These are phyloP conservation scores for Rhamphomyia laevipes DNA, from an alignment of 2,888 invertebrate genomes.

Conservation along the genomic window DNA sequence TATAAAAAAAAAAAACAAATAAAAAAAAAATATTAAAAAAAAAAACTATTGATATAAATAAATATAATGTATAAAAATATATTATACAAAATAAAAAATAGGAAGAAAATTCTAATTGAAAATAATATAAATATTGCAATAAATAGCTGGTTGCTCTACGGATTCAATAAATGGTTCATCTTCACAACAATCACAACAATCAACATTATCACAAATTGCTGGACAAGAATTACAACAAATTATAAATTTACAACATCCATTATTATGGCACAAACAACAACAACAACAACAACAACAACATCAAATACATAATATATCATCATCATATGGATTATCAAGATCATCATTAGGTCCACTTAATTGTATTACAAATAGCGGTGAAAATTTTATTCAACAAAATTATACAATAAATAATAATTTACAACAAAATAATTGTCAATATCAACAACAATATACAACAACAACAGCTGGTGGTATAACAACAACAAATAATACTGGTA, in stretches of 20 bases:
- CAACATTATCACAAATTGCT: not conserved
- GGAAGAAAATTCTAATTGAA: slow-evolving; percentile 8
- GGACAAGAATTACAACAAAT: not conserved
- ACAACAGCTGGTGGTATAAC: no score
- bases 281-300: slow-evolving; percentile 4
- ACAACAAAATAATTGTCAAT: no score
- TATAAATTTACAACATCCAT: not conserved
- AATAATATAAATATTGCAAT: slow-evolving; percentile 15
- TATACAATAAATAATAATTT: no score
- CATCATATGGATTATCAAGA: not conserved
- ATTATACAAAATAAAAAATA: not conserved
- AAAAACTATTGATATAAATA: no score
- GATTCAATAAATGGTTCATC: not conserved
- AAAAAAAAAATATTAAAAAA: not conserved
- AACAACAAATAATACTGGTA: no score
- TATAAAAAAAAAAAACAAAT: not conserved
- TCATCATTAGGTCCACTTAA: no score
- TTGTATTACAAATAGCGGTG: no score
- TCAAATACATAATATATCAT: not conserved
- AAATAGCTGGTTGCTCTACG: not conserved
- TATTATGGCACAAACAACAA: slow-evolving; percentile 1
- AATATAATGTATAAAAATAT: not conserved
- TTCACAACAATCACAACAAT: slow-evolving; percentile 7
- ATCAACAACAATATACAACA: no score
- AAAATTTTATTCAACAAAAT: no score